Conservation (phyloP, 2,888 invertebrate species). For the Amiota mariae region DNA sequence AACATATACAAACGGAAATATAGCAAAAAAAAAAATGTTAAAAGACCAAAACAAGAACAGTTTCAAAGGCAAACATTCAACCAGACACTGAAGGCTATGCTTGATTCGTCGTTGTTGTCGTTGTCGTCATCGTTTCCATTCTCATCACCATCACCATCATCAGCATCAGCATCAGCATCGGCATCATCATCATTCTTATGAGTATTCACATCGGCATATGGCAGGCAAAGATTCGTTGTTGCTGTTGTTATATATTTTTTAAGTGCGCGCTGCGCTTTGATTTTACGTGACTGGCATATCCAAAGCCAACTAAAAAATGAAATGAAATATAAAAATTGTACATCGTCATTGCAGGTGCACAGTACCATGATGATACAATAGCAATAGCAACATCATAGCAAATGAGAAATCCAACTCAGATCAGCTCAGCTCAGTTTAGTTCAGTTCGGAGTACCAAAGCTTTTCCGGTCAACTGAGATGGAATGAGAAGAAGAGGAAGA, state of each 20-base stretch:
- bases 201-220: neutral
- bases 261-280: constrained; percentile 46
- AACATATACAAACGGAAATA: constrained; percentile 32
- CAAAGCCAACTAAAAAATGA: constrained; percentile 6
- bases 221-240: constrained; percentile 36
- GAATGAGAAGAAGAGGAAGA: too few relatives aligned
- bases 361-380: neutral
- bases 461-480: too few relatives aligned
- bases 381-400: neutral
- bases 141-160: neutral
- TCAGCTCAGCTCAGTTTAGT: too few relatives aligned
- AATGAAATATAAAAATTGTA: constrained; percentile 9
- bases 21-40: constrained; percentile 38
- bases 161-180: neutral
- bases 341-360: constrained; percentile 4
- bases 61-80: too few relatives aligned
- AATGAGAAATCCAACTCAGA: too few relatives aligned
- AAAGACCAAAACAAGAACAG: neutral
- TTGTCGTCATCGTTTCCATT: neutral
- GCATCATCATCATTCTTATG: neutral
- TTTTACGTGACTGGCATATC: constrained; percentile 59
- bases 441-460: too few relatives aligned
- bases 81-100: too few relatives aligned
- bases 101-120: neutral
- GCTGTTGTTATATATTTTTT: constrained; percentile 27